phyloP scores from a whole-genome alignment of 2,888 invertebrate genomes.

The Mechanitis mazaeus region DNA sequence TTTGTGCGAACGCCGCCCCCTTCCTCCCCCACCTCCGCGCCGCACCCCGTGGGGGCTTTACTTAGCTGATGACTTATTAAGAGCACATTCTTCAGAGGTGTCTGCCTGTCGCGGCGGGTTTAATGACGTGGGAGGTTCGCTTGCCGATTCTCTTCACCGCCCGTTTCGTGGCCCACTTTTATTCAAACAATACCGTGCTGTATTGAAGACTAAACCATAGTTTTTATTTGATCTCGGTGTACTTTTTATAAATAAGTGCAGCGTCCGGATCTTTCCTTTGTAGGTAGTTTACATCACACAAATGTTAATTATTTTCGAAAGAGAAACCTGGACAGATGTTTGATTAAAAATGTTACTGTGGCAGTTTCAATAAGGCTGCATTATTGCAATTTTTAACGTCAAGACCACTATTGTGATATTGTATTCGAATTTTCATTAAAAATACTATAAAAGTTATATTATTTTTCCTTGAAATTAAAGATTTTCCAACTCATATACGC shows the following conservation, averaged over 20 bases:
- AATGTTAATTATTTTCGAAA: slow-evolving; percentile 29
- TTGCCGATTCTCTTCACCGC: slow-evolving; percentile 48
- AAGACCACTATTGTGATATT: slow-evolving; percentile 1
- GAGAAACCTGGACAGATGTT: slow-evolving; percentile 26
- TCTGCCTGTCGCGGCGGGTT: slow-evolving; percentile 68
- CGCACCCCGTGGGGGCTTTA: slow-evolving; percentile 46
- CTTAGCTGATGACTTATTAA: slow-evolving; percentile 78
- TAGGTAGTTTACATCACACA: slow-evolving; percentile 27
- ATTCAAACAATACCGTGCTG: slow-evolving; percentile 29
- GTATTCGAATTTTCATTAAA: neutral
- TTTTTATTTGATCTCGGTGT: slow-evolving; percentile 23
- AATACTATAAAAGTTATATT: neutral
- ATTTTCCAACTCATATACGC: slow-evolving; percentile 1
- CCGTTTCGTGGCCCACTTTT: slow-evolving; percentile 57
- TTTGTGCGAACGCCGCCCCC: slow-evolving; percentile 59
- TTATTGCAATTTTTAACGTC: slow-evolving; percentile 4
- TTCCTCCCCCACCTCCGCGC: slow-evolving; percentile 29
- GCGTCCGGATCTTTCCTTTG: slow-evolving; percentile 25
- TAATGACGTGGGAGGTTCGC: slow-evolving; percentile 67
- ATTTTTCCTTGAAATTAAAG: neutral
- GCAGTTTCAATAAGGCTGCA: slow-evolving; percentile 5
- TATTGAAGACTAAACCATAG: slow-evolving; percentile 26
- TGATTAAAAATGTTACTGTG: slow-evolving; percentile 24
- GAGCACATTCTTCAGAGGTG: slow-evolving; percentile 75
- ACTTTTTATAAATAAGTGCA: slow-evolving; percentile 26